Base-by-base conservation (phyloP, 2,113 vertebrate species). In the Chloroceryle aenea region DNA sequence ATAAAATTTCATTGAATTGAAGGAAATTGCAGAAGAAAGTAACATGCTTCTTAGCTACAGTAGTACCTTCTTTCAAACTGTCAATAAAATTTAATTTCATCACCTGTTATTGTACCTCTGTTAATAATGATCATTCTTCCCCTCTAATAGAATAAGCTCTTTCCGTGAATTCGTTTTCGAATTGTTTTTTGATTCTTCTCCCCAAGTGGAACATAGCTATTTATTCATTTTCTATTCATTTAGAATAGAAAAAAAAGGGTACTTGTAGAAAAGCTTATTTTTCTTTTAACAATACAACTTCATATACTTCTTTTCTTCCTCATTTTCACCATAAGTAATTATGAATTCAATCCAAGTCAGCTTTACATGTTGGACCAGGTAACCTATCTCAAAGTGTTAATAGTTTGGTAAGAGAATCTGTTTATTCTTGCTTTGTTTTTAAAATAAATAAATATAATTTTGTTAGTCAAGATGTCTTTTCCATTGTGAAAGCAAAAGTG, bases 41-140 rank as follows among this genome's bases (percentile, higher is more conserved):
- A 67, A 56, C 9, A 17, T 8, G 9, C 7, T 40, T 22, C 25
- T 72, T 87, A 69, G 6, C 13, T 50, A 42, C 11, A 43, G 12
- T 5, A 43, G 23, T n/a, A 42, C 2, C 15, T 74, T 64, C 22
- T 77, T 84, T 47, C 27, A 75, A 89, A 73, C 83, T n/a, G 25
- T 29, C 18, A 55, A 34, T 91, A 81, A 55, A 11, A 8, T 78
- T 85, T 67, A 16, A 81, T 79, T 75, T 81, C 40, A 85, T 40
- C 11, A 75, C 18, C 23, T 27, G 2, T 56, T 87, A 47, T 13
- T 0, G 0, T 16, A 38, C 2, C 20, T 85, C 47, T 52, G 7
- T 52, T 78, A 56, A 59, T 36, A 69, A 75, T 48, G 34, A 63
- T 14, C 8, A 30, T 72, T 85, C 23, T 47, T 68, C 5, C 3